Percentiles rank a stretch among this genome's conserved stretches.
Evolutionary conservation across 2,888 invertebrate genomes (phyloP).

Genomic region (Archips xylosteana): DNA sequence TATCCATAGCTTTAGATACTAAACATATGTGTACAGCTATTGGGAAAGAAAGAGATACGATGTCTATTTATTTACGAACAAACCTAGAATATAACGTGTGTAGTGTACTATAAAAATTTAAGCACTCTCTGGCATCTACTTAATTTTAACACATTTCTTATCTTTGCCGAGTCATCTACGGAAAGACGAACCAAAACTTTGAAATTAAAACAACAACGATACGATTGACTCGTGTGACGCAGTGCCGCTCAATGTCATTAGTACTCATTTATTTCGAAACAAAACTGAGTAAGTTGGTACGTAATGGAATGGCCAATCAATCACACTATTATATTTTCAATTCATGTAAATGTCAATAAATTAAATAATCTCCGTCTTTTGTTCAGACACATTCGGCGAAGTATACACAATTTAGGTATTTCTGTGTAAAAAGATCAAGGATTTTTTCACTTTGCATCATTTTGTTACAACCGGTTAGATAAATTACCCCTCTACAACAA

Average conservation of each 20-base stretch:
- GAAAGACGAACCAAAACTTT: not conserved
- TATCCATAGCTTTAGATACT: not conserved
- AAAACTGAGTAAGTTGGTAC: not conserved
- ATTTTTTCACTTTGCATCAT: not conserved
- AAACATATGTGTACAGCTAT: not conserved
- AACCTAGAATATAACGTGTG: not conserved
- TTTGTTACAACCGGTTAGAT: not conserved
- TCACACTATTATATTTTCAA: not conserved
- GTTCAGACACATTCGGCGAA: not conserved
- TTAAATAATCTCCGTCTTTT: not conserved
- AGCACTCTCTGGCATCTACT: not conserved
- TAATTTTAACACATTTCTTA: not conserved
- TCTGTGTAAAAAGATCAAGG: too few relatives aligned
- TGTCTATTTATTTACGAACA: not conserved
- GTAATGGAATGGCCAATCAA: not conserved
- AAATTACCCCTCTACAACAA: not conserved
- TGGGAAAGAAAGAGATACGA: not conserved
- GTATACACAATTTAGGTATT: not conserved
- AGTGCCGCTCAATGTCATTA: constrained; percentile 15
- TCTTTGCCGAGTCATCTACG: constrained; percentile 2
- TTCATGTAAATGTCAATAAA: not conserved
- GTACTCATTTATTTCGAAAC: constrained; percentile 14
- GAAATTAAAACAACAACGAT: not conserved
- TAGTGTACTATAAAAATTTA: not conserved
- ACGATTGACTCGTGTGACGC: constrained; percentile 11